Evolutionary conservation across 2,888 invertebrate genomes (phyloP).

Genomic region (Sphinx pinastri): DNA sequence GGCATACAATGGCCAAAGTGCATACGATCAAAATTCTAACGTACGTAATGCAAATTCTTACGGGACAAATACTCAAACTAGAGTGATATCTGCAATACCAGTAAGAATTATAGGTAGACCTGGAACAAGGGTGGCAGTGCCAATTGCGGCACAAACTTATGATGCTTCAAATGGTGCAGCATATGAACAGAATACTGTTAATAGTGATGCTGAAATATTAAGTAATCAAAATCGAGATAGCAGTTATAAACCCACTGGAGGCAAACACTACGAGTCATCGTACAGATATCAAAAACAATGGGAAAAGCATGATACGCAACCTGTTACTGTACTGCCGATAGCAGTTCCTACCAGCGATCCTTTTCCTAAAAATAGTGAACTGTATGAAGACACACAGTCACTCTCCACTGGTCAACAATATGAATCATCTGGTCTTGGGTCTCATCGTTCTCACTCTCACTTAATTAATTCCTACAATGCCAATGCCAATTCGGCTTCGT

Average conservation of each 20-base stretch:
- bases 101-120: slow-evolving; percentile 66
- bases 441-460: slow-evolving; percentile 48
- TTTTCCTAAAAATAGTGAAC: slow-evolving; percentile 59
- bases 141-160: slow-evolving; percentile 60
- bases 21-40: slow-evolving; percentile 45
- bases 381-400: slow-evolving; percentile 58
- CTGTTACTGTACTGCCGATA: slow-evolving; percentile 39
- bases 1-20: slow-evolving; percentile 49
- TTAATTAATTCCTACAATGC: slow-evolving; percentile 47
- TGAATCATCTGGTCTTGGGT: slow-evolving; percentile 43
- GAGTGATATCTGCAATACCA: slow-evolving; percentile 55
- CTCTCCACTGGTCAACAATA: slow-evolving; percentile 44
- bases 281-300: slow-evolving; percentile 75
- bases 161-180: slow-evolving; percentile 45
- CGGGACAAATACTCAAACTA: slow-evolving; percentile 48
- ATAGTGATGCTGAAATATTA: slow-evolving; percentile 60
- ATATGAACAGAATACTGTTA: slow-evolving; percentile 56
- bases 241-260: slow-evolving; percentile 45
- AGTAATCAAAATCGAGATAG: slow-evolving; percentile 44
- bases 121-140: slow-evolving; percentile 62
- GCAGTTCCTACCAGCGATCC: slow-evolving; percentile 55
- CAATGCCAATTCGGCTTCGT: slow-evolving; percentile 51
- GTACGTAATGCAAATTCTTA: slow-evolving; percentile 44
- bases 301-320: slow-evolving; percentile 70
- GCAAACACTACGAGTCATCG: slow-evolving; percentile 71